These are phyloP conservation scores for Choloepus hoffmanni DNA, from an alignment of 2,113 vertebrate species.

Conservation along the genomic window DNA sequence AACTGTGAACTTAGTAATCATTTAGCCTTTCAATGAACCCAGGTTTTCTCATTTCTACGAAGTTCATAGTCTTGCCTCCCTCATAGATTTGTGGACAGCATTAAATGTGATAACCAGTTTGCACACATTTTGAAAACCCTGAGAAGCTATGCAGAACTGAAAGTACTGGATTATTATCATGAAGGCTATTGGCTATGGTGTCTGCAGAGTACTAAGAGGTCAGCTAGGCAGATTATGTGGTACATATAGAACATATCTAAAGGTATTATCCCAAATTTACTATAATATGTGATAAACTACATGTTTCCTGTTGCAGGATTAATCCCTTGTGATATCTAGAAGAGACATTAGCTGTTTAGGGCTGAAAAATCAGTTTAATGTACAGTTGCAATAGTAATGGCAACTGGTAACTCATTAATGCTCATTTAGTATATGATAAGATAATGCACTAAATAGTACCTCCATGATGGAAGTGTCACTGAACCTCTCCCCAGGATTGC, in stretches of 20 bases:
- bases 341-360: not conserved
- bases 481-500: not conserved
- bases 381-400: not conserved
- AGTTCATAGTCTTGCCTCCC: not conserved
- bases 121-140: not conserved
- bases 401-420: not conserved
- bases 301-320: not conserved
- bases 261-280: not conserved
- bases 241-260: not conserved
- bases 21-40: not conserved
- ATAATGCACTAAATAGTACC: slow-evolving; percentile 37
- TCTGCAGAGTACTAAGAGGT: not conserved
- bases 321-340: not conserved
- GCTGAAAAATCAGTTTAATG: not conserved
- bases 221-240: not conserved
- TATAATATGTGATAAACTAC: not conserved
- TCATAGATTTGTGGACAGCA: not conserved
- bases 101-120: not conserved
- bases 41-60: not conserved
- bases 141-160: not conserved
- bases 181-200: not conserved
- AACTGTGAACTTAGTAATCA: slow-evolving; percentile 21
- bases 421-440: slow-evolving; percentile 6
- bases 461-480: not conserved
- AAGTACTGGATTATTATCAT: not conserved